Conservation (phyloP, 2,113 vertebrate species). For the chimpanzee (Pan troglodytes) region NHGRI_mPanTro3-v2.1_pri NC_072407.2:20386001-20386500, state of each 20-base stretch:
- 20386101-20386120: conserved; percentile 52
- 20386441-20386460: conserved; percentile 94
- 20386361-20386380: conserved; percentile 94
- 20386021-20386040: neutral
- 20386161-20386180: conserved; percentile 43
- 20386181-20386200: conserved; percentile 9
- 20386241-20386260: neutral
- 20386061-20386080: conserved; percentile 23
- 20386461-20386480: conserved; percentile 99
- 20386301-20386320: conserved; percentile 28
- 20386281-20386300: conserved; percentile 55
- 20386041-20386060: neutral
- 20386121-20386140: conserved; percentile 12
- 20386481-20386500: conserved; percentile 98
- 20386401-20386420: conserved; percentile 90
- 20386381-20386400: conserved; percentile 93
- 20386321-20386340: conserved; percentile 78
- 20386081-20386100: conserved; percentile 42
- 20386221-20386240: conserved; percentile 32
- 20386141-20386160: conserved; percentile 41
- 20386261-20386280: conserved; percentile 52
- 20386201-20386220: conserved; percentile 63
- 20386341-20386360: conserved; percentile 86
- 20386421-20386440: conserved; percentile 97
- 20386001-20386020: neutral